Evolutionary conservation across 53 echinoderm and acorn worm genomes (phyloP).

Genomic region (Crossaster papposus): DNA sequence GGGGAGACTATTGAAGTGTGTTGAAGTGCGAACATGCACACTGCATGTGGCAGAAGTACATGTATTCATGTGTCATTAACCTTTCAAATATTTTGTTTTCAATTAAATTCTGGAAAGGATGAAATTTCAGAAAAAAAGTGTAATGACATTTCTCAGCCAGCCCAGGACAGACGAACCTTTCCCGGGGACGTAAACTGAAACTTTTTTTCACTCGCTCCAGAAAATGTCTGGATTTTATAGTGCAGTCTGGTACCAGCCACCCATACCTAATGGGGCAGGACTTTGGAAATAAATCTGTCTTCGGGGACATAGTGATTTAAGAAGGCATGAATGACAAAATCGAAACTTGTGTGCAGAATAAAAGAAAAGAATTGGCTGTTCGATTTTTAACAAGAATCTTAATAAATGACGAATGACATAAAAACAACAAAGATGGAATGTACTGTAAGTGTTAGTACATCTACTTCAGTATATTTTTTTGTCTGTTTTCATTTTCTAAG

Average conservation of each 20-base stretch:
- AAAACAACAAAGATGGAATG: neutral
- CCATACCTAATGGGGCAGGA: slow-evolving; percentile 13
- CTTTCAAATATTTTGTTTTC: neutral
- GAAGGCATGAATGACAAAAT: neutral
- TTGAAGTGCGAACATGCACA: neutral
- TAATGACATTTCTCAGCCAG: neutral
- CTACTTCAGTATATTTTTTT: too few relatives aligned
- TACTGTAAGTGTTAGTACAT: neutral
- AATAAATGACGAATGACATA: neutral
- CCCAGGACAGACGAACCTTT: neutral
- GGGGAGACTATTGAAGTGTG: too few relatives aligned
- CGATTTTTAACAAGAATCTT: neutral
- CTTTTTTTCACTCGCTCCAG: slow-evolving; percentile 2
- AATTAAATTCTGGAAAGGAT: neutral
- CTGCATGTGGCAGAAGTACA: neutral
- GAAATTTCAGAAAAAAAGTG: neutral
- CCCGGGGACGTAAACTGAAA: slow-evolving; percentile 6
- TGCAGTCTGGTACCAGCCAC: slow-evolving; percentile 31
- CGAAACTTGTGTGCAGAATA: too few relatives aligned
- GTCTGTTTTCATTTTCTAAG: too few relatives aligned
- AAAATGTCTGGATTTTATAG: neutral
- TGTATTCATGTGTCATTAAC: neutral
- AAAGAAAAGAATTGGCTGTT: too few relatives aligned
- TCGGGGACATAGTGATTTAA: neutral
- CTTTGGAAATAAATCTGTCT: neutral